Evolutionary conservation across 2,113 vertebrate species (phyloP).

Genomic region (Campylorhamphus procurvoides): DNA sequence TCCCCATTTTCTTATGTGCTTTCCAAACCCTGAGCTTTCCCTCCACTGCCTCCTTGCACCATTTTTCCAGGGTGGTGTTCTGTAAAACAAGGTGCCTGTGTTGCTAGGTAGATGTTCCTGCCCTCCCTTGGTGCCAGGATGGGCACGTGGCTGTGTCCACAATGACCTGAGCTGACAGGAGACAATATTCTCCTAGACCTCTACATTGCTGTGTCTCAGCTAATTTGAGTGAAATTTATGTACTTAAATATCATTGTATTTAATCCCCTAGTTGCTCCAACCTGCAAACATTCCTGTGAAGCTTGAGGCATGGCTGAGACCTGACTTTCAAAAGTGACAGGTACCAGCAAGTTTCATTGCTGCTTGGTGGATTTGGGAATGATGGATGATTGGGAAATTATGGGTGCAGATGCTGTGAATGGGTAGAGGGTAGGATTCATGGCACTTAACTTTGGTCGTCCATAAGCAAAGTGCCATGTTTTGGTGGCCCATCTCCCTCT

Average conservation of each 20-base stretch:
- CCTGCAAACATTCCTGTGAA: conserved; percentile 32
- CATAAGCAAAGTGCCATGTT: accelerated
- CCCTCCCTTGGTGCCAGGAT: not conserved
- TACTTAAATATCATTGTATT: not conserved
- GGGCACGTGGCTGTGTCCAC: not conserved
- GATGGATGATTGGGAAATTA: not conserved
- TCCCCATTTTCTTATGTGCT: not conserved
- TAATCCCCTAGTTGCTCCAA: conserved; percentile 39
- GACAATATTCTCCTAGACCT: not conserved
- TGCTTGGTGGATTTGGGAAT: not conserved
- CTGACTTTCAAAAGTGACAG: not conserved
- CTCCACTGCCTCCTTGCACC: not conserved
- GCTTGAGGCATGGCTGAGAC: not conserved
- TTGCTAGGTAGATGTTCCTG: not conserved
- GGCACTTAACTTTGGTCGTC: not conserved
- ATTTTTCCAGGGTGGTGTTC: not conserved
- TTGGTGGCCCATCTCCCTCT: accelerated
- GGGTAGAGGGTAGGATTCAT: not conserved
- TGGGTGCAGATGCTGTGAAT: not conserved
- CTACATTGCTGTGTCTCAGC: not conserved
- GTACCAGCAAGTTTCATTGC: conserved; percentile 5
- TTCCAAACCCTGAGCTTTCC: not conserved
- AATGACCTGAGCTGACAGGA: not conserved
- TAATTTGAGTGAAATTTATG: not conserved
- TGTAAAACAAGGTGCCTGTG: not conserved